Percentiles rank a stretch among this genome's conserved stretches.
Evolutionary conservation across 2,113 vertebrate genomes (phyloP).

Genomic region (Gymnogyps californianus): DNA sequence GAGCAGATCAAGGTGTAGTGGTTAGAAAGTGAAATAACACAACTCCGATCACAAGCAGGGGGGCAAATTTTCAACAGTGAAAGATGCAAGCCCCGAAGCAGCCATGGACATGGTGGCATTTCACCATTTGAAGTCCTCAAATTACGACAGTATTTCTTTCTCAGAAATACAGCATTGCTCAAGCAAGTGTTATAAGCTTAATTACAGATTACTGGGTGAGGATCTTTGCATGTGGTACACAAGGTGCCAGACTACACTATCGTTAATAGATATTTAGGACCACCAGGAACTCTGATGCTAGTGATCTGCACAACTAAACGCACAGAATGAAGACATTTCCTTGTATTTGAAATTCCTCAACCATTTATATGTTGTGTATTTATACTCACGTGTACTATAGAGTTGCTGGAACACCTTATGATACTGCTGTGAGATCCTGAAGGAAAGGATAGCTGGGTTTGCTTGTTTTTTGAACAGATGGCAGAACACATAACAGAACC

Average conservation of each 20-base stretch:
- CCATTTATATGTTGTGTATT: neutral
- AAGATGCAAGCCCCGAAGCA: neutral
- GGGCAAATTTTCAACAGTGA: neutral
- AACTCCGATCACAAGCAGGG: neutral
- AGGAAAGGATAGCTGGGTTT: neutral
- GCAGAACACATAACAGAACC: neutral
- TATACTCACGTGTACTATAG: accelerated
- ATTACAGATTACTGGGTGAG: neutral
- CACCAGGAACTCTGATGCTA: neutral
- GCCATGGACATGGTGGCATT: neutral
- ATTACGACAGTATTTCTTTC: neutral
- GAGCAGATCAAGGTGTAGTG: neutral
- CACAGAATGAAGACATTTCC: neutral
- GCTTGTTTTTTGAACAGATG: neutral
- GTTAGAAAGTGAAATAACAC: neutral
- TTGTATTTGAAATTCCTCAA: neutral
- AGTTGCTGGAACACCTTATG: neutral
- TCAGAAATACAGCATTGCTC: neutral
- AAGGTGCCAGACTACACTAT: neutral
- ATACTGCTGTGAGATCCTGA: neutral
- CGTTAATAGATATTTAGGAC: neutral
- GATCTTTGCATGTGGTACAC: neutral
- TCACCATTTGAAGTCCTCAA: neutral
- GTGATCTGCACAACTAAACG: neutral
- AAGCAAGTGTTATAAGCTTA: neutral